These are phyloP conservation scores for Paracentrotus lividus DNA, from an alignment of 53 echinoderm and acorn worm species.

Conservation along the genomic window DNA sequence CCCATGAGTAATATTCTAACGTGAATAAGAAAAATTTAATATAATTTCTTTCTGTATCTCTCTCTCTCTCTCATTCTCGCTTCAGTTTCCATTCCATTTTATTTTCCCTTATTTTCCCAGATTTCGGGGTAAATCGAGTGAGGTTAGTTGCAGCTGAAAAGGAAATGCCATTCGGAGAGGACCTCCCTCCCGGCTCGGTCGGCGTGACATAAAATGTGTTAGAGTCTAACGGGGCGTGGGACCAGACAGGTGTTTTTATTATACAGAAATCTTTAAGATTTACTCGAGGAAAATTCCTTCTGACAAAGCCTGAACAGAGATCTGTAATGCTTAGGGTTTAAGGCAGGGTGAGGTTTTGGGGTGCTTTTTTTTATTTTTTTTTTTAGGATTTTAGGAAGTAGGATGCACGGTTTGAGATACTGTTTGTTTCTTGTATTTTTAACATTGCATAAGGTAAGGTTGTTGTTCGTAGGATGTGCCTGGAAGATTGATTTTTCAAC, in stretches of 20 bases:
- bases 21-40: not conserved
- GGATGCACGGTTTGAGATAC: no score
- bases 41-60: not conserved
- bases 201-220: conserved; percentile 51
- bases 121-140: conserved; percentile 48
- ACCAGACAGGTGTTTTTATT: conserved; percentile 38
- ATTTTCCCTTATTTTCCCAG: not conserved
- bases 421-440: no score
- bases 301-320: not conserved
- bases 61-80: not conserved
- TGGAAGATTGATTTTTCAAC: no score
- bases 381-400: not conserved
- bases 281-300: conserved; percentile 20
- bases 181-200: not conserved
- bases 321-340: not conserved
- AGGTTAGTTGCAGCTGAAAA: conserved; percentile 21
- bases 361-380: no score
- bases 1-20: not conserved
- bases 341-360: not conserved
- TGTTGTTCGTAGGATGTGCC: no score
- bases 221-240: conserved; percentile 12
- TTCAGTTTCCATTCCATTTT: not conserved
- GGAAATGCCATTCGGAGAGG: conserved; percentile 43
- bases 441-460: no score
- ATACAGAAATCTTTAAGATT: not conserved